Evolutionary conservation across 1,140 invertebrate genomes (phyloP), one percentile per base, ranked within the genome.

Genomic region (Anagrus nilaparvatae): DNA sequence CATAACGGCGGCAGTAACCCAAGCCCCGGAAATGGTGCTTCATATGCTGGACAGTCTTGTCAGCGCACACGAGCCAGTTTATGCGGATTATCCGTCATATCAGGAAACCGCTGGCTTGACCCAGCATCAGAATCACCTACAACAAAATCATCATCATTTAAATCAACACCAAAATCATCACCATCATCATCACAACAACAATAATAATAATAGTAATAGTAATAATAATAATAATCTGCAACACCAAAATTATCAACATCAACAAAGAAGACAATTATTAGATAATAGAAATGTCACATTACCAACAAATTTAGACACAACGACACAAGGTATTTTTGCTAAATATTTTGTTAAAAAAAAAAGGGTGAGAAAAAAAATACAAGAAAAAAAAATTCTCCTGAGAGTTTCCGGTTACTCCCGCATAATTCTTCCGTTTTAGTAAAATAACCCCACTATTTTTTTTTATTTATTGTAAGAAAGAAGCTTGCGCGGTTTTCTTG

Each of bases 1-100:
- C n/a, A n/a, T n/a, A 27, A 17, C 16, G 44, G 29, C 44, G 18
- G 21, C 28, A 23, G 17, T 47, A 32, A 37, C 48, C 40, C 41
- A 53, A 34, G 56, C 60, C 34, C 62, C 63, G 53, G 65, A 67
- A 45, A 69, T 67, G 66, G 64, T 69, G 29, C 60, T 66, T 23
- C 62, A 66, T 46, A 64, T 69, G 62, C 53, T 69, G 37, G 63
- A 67, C 48, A 64, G 56, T 24, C 56, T 68, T 45, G 64, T 65
- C 42, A 61, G 51, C 48, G 59, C 61, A 43, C 60, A 66, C 46
- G 65, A 68, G 47, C 62, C 64, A 35, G 61, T 65, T 41, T 68
- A 65, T 54, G 64, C 61, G 44, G 65, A 68, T 47, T 68, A 67
- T 49, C 65, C 64, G 38, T 60, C 63, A 34, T 68, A 65, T 49